Evolutionary conservation across 2,797 vertebrate genomes (phyloP).

Genomic region (Macroramphosus scolopax): DNA sequence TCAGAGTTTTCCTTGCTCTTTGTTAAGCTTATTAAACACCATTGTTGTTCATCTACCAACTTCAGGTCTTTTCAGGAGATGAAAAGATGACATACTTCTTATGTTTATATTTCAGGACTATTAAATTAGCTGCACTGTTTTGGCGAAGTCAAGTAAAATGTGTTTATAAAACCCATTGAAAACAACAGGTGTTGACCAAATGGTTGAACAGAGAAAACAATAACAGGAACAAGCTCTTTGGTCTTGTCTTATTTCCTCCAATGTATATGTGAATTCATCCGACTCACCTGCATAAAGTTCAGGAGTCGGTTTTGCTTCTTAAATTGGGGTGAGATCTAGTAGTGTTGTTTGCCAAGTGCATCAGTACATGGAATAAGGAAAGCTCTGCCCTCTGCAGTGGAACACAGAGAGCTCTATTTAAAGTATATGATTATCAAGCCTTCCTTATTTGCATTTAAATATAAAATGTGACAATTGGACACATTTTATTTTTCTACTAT

Average conservation of each 20-base stretch:
- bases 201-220: too few relatives aligned
- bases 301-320: conserved; percentile 39
- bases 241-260: not conserved
- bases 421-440: conserved; percentile 40
- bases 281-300: conserved; percentile 27
- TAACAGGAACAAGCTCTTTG: too few relatives aligned
- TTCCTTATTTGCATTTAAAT: conserved; percentile 35
- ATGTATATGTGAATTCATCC: not conserved
- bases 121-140: too few relatives aligned
- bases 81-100: too few relatives aligned
- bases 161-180: too few relatives aligned
- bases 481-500: conserved; percentile 26
- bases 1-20: too few relatives aligned
- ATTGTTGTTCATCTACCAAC: too few relatives aligned
- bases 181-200: too few relatives aligned
- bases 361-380: conserved; percentile 55
- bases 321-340: conserved; percentile 48
- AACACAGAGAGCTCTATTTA: conserved; percentile 42
- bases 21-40: too few relatives aligned
- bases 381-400: conserved; percentile 55
- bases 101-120: too few relatives aligned
- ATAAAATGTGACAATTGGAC: conserved; percentile 28
- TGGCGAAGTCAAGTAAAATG: too few relatives aligned
- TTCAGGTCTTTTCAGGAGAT: too few relatives aligned
- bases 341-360: conserved; percentile 50